These are phyloP conservation scores for Lepas anatifera DNA, from an alignment of 2,888 invertebrate genomes.

Conservation along the genomic window DNA sequence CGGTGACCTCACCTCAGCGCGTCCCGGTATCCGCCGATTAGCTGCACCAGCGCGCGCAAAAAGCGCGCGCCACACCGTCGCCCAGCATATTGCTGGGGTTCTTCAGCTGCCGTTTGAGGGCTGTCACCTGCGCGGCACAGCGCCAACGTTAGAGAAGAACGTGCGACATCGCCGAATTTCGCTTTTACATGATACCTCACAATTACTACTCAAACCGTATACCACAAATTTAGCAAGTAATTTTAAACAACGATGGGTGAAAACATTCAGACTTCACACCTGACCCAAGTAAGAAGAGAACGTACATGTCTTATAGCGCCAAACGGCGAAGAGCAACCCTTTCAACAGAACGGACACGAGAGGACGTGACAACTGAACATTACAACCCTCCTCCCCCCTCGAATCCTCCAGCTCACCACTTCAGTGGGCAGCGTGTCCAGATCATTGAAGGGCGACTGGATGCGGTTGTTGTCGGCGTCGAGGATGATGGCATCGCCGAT, in stretches of 20 bases:
- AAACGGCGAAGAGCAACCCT: no score
- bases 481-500: slow-evolving; percentile 88
- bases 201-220: not conserved
- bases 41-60: slow-evolving; percentile 73
- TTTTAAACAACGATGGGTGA: no score
- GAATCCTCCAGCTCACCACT: slow-evolving; percentile 46
- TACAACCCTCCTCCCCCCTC: slow-evolving; percentile 28
- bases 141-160: no score
- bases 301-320: no score
- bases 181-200: not conserved
- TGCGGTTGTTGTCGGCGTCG: slow-evolving; percentile 78
- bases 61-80: slow-evolving; percentile 85
- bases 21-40: slow-evolving; percentile 85
- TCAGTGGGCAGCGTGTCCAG: slow-evolving; percentile 76
- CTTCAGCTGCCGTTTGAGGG: slow-evolving; percentile 22
- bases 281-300: no score
- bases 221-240: no score
- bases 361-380: no score
- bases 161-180: no score
- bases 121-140: not conserved
- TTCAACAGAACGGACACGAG: no score
- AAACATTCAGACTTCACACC: no score
- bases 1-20: slow-evolving; percentile 43
- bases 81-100: slow-evolving; percentile 51
- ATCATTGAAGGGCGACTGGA: slow-evolving; percentile 82